These are phyloP conservation scores for Amorpha juglandis DNA, from an alignment of 2,888 invertebrate species.

Conservation along the genomic window DNA sequence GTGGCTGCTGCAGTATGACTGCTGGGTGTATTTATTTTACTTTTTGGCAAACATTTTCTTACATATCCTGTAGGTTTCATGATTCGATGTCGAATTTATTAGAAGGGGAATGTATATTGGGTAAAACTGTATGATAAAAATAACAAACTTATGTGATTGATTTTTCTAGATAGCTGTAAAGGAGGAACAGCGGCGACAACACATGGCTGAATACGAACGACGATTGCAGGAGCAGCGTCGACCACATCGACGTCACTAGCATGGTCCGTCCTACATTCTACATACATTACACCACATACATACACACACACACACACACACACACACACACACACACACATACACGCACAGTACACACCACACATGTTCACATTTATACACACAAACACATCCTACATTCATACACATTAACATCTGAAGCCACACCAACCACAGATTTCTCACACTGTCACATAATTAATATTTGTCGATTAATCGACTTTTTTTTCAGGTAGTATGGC, in stretches of 20 bases:
- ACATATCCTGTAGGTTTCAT: no score
- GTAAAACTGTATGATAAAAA: no score
- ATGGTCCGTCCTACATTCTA: slow-evolving; percentile 75
- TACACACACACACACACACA: slow-evolving; percentile 30
- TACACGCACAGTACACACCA: slow-evolving; percentile 32
- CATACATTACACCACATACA: slow-evolving; percentile 38
- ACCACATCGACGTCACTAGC: slow-evolving; percentile 80
- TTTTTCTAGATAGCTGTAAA: slow-evolving; percentile 92
- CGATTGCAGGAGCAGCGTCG: slow-evolving; percentile 89
- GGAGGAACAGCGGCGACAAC: slow-evolving; percentile 93
- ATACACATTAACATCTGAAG: slow-evolving; percentile 31
- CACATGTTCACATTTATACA: slow-evolving; percentile 31
- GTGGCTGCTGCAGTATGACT: no score
- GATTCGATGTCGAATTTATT: no score
- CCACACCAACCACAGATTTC: slow-evolving; percentile 31
- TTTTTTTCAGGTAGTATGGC: slow-evolving; percentile 69
- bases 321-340: slow-evolving; percentile 31
- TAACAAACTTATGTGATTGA: no score
- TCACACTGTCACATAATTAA: slow-evolving; percentile 38
- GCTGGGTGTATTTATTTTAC: no score
- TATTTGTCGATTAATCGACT: slow-evolving; percentile 58
- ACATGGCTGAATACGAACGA: slow-evolving; percentile 94
- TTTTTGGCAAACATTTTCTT: no score
- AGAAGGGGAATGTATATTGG: no score
- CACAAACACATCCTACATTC: slow-evolving; percentile 35